These are phyloP conservation scores for Chrysolina haemoptera DNA, from an alignment of 2,888 invertebrate species.

Conservation along the genomic window DNA sequence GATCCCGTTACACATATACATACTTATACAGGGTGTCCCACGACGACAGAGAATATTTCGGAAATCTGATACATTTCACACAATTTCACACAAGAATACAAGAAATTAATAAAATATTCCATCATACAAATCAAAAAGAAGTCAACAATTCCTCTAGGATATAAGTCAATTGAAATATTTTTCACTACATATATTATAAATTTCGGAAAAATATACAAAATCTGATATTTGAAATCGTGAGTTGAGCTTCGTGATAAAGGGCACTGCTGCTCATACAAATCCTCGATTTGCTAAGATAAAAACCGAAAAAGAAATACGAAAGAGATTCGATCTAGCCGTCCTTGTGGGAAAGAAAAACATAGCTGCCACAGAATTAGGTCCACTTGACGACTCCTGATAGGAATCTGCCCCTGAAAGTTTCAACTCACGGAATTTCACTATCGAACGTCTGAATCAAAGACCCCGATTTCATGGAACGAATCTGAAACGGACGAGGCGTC, in stretches of 20 bases:
- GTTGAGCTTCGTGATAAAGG: background rate
- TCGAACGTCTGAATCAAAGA: slow-evolving; percentile 5
- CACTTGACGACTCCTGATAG: background rate
- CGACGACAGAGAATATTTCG: too few relatives aligned
- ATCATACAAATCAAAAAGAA: too few relatives aligned
- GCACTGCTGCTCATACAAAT: background rate
- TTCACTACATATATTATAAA: too few relatives aligned
- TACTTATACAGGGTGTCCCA: too few relatives aligned
- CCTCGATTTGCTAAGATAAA: background rate
- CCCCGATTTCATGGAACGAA: background rate
- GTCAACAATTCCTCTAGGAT: too few relatives aligned
- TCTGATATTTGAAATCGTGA: too few relatives aligned
- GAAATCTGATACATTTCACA: too few relatives aligned
- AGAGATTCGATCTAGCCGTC: background rate
- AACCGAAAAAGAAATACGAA: background rate
- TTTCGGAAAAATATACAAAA: too few relatives aligned
- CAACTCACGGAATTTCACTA: slow-evolving; percentile 14
- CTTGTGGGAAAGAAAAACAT: background rate
- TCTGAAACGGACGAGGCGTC: background rate
- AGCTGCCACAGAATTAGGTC: background rate
- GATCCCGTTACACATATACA: too few relatives aligned
- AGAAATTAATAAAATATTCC: too few relatives aligned
- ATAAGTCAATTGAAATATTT: too few relatives aligned
- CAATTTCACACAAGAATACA: too few relatives aligned
- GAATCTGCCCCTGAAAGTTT: slow-evolving; percentile 14